Evolutionary conservation across 2,797 vertebrate species (phyloP), one percentile per base, ranked within the genome.

Genomic region (Pelochelys cantorii): DNA sequence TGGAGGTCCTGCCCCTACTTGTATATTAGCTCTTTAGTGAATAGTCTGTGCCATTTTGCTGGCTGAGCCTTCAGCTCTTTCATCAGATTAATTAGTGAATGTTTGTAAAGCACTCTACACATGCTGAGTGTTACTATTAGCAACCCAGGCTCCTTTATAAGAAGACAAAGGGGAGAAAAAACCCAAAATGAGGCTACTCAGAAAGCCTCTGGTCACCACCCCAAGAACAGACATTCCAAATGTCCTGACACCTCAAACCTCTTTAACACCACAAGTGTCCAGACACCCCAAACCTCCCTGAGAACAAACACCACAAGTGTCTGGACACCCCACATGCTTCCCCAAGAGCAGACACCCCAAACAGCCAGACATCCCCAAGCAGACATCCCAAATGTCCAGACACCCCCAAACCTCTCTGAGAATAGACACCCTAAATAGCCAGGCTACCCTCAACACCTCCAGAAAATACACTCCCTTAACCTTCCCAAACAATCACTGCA

Each of bases 261-360:
- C 31, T 27, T 5, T 3, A 2, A 0, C 0, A 15, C 79, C 3
- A 1, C 0, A n/a, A 86, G 68, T 78, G 78, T 74, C 37, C 57
- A 15, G n/a, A 0, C n/a, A 54, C 53, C 37, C 84, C 77, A 14
- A 56, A 27, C 17, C 27, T 34, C 17, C 65, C 11, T 5, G 1
- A 27, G 37, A 75, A 65, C 20, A 23, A 0, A 0, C 20, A 42
- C 17, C 11, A 14, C 14, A 7, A 1, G 4, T 29, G 74, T 1
- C 0, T 0, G 9, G n/a, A 20, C 1, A 90, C 31, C 12, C 29
- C 42, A 7, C 8, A 37, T 34, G 15, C n/a, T 25, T 42, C 29
- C 59, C 59, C 59, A 60, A 8, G 59, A 60, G 13, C 18, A 29
- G 0, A 0, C 0, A 25, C 81, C 4, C 1, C 0, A 34, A 87